Evolutionary conservation across 1,140 invertebrate species (phyloP).

Genomic region (Subanguina moxae): DNA sequence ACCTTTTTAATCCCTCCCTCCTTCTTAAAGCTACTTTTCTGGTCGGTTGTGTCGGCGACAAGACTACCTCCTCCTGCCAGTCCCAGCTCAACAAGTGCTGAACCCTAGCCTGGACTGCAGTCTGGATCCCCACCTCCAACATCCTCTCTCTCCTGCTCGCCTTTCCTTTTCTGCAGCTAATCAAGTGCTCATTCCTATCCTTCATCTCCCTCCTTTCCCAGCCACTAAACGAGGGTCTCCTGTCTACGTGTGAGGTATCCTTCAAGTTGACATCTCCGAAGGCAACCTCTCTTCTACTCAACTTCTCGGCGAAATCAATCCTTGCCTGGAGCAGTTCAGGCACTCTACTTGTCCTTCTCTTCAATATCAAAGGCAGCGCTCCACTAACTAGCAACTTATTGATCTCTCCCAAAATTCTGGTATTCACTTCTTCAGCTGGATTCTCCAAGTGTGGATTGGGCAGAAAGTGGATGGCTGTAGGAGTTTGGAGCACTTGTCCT

Average conservation of each 20-base stretch:
- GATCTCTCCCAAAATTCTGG: neutral
- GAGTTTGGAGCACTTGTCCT: neutral
- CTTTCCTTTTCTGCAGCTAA: neutral
- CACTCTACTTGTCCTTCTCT: neutral
- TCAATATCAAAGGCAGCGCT: neutral
- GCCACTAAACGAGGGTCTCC: neutral
- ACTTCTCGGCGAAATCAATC: neutral
- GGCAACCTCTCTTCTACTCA: neutral
- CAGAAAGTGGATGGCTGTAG: neutral
- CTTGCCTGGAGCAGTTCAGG: constrained; percentile 1
- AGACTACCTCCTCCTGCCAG: too few species aligned
- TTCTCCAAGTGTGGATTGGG: neutral
- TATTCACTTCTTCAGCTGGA: neutral
- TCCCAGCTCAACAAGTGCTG: neutral
- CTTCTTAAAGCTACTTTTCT: too few species aligned
- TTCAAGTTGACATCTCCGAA: neutral
- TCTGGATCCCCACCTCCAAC: neutral
- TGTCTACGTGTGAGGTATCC: neutral
- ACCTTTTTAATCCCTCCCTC: too few species aligned
- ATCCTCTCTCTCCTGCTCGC: neutral
- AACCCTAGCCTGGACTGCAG: neutral
- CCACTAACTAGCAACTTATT: neutral
- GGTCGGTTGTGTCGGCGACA: too few species aligned
- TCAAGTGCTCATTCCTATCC: too few species aligned
- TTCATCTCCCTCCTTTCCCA: neutral